These are phyloP conservation scores for Echinops telfairi DNA, from an alignment of 2,113 vertebrate species.

Conservation along the genomic window DNA sequence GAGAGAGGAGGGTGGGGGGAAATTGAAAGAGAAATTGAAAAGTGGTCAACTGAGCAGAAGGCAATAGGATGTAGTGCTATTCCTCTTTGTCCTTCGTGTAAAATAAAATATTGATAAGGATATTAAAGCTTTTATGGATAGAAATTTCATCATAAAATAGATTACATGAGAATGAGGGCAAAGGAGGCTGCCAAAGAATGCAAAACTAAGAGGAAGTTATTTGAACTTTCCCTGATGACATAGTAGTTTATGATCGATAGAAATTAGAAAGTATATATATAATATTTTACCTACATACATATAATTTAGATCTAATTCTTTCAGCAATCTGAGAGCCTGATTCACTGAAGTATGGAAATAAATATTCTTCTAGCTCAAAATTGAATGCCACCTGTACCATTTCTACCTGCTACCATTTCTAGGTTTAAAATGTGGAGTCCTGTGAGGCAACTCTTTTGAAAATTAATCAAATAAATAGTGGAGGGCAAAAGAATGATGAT, in stretches of 20 bases:
- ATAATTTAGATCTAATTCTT: neutral
- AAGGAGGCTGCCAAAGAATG: neutral
- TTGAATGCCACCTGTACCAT: neutral
- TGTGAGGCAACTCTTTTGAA: neutral
- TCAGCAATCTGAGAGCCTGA: neutral
- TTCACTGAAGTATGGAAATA: neutral
- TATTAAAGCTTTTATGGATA: neutral
- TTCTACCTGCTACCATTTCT: neutral
- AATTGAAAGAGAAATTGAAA: neutral
- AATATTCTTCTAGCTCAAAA: neutral
- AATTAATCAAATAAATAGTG: neutral
- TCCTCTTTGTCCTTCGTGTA: neutral
- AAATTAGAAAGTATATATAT: neutral
- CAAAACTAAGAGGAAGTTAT: too few species aligned
- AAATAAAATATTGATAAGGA: slow-evolving; percentile 7
- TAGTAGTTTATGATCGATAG: neutral
- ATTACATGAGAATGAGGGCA: neutral
- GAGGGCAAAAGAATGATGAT: neutral
- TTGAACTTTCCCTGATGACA: too few species aligned
- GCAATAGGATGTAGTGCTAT: neutral
- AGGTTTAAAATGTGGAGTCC: neutral
- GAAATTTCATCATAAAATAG: neutral
- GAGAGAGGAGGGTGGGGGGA: neutral
- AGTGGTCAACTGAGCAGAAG: neutral
- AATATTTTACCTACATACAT: too few species aligned